Evolutionary conservation across 2,113 vertebrate species (phyloP).

Genomic region (Argyrosomus japonicus): DNA sequence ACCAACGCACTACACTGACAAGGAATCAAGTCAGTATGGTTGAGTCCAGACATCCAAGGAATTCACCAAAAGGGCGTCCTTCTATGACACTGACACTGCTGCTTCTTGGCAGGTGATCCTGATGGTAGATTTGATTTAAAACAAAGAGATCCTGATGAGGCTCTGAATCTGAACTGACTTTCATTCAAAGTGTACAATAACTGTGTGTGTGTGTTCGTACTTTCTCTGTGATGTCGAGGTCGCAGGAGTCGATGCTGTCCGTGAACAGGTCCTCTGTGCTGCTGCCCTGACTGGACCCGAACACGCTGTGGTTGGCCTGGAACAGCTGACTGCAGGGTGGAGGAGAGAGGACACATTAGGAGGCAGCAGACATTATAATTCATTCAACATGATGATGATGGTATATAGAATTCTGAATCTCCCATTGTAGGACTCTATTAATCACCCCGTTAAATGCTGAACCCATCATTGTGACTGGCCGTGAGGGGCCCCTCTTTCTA

Average conservation of each 20-base stretch:
- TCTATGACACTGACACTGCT: too few relatives aligned
- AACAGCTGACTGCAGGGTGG: slow-evolving; percentile 89
- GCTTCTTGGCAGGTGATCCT: neutral
- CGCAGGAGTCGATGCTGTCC: slow-evolving; percentile 96
- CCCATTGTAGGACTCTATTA: neutral
- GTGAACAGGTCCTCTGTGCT: slow-evolving; percentile 97
- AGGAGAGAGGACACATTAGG: neutral
- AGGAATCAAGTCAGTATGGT: neutral
- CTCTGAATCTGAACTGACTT: neutral
- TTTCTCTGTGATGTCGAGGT: slow-evolving; percentile 96
- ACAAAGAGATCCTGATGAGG: neutral
- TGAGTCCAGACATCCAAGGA: neutral
- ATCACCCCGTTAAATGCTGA: neutral
- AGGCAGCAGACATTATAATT: neutral
- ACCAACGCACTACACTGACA: too few relatives aligned
- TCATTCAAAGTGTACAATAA: neutral
- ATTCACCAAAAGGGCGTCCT: neutral
- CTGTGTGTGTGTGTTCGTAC: slow-evolving; percentile 69
- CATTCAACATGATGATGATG: neutral
- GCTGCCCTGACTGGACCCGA: slow-evolving; percentile 93
- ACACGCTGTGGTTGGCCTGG: slow-evolving; percentile 90
- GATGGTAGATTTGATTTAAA: neutral
- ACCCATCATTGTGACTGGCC: neutral
- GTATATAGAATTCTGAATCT: neutral
- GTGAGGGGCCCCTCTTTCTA: neutral